Conservation (phyloP, 35 echinoderm and acorn worm species). For the Eucidaris tribuloides region DNA sequence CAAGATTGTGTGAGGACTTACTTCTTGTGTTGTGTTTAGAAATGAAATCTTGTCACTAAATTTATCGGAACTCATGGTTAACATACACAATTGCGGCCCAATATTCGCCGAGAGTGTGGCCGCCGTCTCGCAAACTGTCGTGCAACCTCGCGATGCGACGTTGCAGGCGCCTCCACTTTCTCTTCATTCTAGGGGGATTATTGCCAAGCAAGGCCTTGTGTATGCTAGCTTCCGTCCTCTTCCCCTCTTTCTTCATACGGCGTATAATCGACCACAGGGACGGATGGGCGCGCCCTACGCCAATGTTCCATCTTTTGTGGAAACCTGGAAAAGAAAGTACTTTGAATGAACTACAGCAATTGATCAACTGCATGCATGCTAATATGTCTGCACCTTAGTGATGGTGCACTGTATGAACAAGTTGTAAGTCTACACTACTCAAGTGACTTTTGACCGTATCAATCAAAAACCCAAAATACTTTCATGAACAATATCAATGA, state of each 20-base stretch:
- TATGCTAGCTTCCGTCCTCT: neutral
- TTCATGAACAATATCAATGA: neutral
- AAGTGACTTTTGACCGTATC: slow-evolving; percentile 8
- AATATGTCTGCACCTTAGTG: slow-evolving; percentile 30
- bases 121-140: neutral
- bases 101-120: neutral
- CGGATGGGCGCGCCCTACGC: neutral
- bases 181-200: neutral
- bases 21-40: too few relatives aligned
- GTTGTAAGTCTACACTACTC: neutral
- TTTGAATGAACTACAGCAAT: slow-evolving; percentile 8
- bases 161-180: neutral
- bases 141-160: neutral
- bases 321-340: slow-evolving; percentile 15
- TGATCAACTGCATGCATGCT: slow-evolving; percentile 24
- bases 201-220: neutral
- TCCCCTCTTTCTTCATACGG: slow-evolving; percentile 14
- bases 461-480: slow-evolving; percentile 17
- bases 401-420: slow-evolving; percentile 20
- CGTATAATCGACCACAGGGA: slow-evolving; percentile 14
- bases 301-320: slow-evolving; percentile 7
- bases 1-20: too few relatives aligned
- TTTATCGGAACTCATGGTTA: neutral
- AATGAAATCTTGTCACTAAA: neutral
- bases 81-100: neutral